Percentiles rank a stretch among this genome's conserved stretches.
Conservation (phyloP, 2,113 vertebrate species). For the Burhinus bistriatus region DNA sequence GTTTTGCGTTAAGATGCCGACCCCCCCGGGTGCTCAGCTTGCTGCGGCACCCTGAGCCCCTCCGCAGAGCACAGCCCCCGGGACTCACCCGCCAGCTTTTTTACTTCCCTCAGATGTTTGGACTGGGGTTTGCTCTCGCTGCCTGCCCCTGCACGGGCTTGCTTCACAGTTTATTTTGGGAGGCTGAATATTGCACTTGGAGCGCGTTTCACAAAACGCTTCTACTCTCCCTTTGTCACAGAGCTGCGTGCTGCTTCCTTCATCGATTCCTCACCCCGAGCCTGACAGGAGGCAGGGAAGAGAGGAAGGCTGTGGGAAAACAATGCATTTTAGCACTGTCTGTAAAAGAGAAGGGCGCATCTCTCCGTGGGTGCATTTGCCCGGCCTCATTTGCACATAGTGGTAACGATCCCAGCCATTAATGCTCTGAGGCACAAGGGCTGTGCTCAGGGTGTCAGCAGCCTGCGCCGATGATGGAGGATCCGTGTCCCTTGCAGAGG, state of each 20-base stretch:
- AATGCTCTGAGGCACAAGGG: not conserved
- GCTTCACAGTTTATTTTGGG: not conserved
- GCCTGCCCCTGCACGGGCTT: not conserved
- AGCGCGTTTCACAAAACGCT: not conserved
- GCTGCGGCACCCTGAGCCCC: not conserved
- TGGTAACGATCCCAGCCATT: not conserved
- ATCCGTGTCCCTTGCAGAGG: not conserved
- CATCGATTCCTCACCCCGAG: not conserved
- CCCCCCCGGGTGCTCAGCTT: not conserved
- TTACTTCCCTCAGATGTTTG: not conserved
- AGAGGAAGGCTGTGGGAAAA: not conserved
- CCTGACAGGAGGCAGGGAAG: not conserved
- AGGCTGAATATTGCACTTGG: not conserved
- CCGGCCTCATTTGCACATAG: not conserved
- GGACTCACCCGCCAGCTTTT: not conserved
- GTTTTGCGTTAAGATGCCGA: not conserved
- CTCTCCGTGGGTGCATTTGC: not conserved
- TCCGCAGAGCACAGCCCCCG: not conserved
- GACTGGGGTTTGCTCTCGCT: not conserved
- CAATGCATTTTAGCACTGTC: not conserved
- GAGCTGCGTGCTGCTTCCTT: not conserved
- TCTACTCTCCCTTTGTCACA: not conserved
- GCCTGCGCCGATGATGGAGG: not conserved
- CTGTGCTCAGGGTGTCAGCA: rapidly evolving
- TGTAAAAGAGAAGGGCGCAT: not conserved